Conservation (phyloP, 2,113 vertebrate genomes). For the Cheirogaleus medius region DNA sequence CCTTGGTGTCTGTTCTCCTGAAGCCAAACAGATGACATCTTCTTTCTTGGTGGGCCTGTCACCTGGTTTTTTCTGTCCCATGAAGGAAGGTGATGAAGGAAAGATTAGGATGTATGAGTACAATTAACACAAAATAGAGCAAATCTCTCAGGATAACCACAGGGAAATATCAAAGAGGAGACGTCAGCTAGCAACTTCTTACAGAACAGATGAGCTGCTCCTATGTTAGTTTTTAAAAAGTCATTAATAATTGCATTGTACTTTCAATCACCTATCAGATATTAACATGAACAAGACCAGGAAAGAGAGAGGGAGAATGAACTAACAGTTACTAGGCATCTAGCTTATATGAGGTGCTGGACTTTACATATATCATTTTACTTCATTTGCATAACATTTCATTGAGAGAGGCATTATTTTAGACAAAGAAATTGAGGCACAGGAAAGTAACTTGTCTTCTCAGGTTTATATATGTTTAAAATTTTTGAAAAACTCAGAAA, state of each 20-base stretch:
- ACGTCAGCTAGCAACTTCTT: background rate
- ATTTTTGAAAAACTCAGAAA: constrained; percentile 1
- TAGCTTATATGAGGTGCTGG: background rate
- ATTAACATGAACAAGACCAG: background rate
- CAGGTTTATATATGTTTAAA: background rate
- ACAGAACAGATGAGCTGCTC: background rate
- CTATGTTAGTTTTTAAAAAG: background rate
- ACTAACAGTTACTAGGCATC: background rate
- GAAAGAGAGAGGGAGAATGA: background rate
- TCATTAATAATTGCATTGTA: background rate
- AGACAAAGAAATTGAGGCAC: background rate
- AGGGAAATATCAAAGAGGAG: background rate
- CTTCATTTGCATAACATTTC: background rate
- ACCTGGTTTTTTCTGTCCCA: background rate
- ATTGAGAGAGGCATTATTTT: background rate
- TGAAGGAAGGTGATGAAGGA: background rate
- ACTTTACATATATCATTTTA: background rate
- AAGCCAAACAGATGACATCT: background rate
- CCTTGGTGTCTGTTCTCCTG: background rate
- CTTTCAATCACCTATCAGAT: background rate
- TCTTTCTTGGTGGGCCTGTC: background rate
- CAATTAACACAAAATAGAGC: background rate
- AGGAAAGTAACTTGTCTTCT: background rate
- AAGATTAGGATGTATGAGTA: background rate
- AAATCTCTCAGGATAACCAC: background rate